These are phyloP conservation scores for Rhabditoides inermis DNA, from an alignment of 2,888 invertebrate genomes.

Conservation along the genomic window DNA sequence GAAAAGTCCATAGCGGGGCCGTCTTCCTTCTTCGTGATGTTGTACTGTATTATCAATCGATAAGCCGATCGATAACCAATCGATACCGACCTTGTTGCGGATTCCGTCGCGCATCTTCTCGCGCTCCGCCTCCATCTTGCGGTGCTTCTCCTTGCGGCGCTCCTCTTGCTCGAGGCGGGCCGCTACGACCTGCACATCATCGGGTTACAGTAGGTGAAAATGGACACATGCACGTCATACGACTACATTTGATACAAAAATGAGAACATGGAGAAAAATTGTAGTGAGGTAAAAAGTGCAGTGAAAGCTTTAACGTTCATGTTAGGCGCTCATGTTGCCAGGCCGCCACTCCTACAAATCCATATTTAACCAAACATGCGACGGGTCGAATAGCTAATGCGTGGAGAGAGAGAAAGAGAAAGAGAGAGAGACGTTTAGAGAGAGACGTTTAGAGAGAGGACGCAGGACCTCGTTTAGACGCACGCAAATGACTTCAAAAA, in stretches of 20 bases:
- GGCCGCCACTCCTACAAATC: too few species aligned
- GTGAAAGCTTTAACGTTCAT: too few species aligned
- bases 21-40: slow-evolving; percentile 95
- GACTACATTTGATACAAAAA: too few species aligned
- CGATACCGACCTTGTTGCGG: slow-evolving; percentile 84
- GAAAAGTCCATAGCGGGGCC: slow-evolving; percentile 58
- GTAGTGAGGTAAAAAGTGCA: neutral
- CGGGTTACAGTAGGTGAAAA: neutral
- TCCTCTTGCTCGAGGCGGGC: slow-evolving; percentile 96
- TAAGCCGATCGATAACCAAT: neutral
- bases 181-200: slow-evolving; percentile 68
- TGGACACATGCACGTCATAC: neutral
- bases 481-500: too few species aligned
- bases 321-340: too few species aligned
- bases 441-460: too few species aligned
- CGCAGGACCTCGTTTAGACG: too few species aligned
- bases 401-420: too few species aligned
- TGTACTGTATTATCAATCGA: slow-evolving; percentile 75
- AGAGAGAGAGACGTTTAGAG: too few species aligned
- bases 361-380: too few species aligned
- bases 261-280: too few species aligned
- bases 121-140: slow-evolving; percentile 97
- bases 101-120: slow-evolving; percentile 99
- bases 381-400: too few species aligned
- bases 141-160: slow-evolving; percentile 94